Base-by-base conservation (phyloP, 2,113 vertebrate species). In the Leiothrix lutea region DNA sequence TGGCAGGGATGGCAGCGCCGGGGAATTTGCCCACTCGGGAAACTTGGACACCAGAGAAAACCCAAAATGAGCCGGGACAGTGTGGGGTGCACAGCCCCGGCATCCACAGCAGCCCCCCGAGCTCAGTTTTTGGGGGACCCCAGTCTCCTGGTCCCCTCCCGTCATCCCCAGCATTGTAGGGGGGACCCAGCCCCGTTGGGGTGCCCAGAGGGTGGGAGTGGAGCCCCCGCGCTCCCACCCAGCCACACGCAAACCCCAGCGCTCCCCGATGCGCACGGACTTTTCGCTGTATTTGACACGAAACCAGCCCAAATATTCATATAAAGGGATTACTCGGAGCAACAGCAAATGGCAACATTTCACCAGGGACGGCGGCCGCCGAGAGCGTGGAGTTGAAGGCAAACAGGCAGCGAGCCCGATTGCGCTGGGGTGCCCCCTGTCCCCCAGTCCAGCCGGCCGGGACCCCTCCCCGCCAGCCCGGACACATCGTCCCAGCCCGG, bases 261-360 rank as follows among this genome's bases (percentile, higher is more conserved):
- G 35, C 82, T 67, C 40, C 66, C 61, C 67, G 35, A 15, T 42
- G 89, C 7, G 35, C 74, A 2, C 53, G 75, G 69, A 33, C 75
- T 67, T 50, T 15, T 25, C 35, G 16, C 47, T 18, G 61, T 44
- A 14, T 56, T 24, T 18, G 16, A 67, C 61, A 42, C 40, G 47
- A 67, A 91, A 73, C 15, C 82, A 36, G 75, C 75, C 82, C 82
- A 24, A 91, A 83, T 86, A 86, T 80, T 80, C 82, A 61, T 12
- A 44, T 36, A 44, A 91, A 80, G 54, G 47, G 54, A 91, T 74
- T 86, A 86, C 82, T 86, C 67, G 67, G 75, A 86, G 75, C 67
- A 80, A 80, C 75, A 54, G 89, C 89, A 91, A 91, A 91, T 86
- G 75, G 82, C 89, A 91, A 91, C 89, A 14, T 86, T 73, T 86